Evolutionary conservation across 2,113 vertebrate species (phyloP), one percentile per base, ranked within the genome.

Genomic region (Stigmatopora argus): DNA sequence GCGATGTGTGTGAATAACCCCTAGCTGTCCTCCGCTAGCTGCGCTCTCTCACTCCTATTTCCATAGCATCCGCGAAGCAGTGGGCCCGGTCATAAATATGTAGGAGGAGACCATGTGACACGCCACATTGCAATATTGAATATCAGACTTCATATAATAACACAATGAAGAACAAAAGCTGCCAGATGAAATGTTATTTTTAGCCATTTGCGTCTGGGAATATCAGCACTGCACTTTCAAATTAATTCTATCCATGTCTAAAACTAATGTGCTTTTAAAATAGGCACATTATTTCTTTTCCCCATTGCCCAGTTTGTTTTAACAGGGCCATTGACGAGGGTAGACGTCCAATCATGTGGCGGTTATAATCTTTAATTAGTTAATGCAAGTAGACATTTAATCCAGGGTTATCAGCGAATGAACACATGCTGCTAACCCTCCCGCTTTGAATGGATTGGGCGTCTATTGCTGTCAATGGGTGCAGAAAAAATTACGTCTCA

Each of bases 31-130:
- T 38, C 21, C 69, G 58, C 69, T 23, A 70, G 78, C 71, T n/a
- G 75, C 69, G 17, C 44, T 65, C 58, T 61, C 21, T 59, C 44
- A 84, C 77, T 76, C 70, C 74, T 75, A 80, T 78, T 71, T 64
- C 65, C 64, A 65, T 65, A 70, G 67, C 48, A 58, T 41, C 18
- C 10, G 23, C 71, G 73, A 82, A 69, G 68, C 73, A 75, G 75
- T 63, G 61, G 31, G 3, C 58, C 55, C 11, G 26, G 52, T 79
- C 69, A 67, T 55, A 47, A 65, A 66, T 74, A 67, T 62, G 71
- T 77, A 75, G 48, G 56, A 61, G 75, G 26, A 55, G 21, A 26
- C 19, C 23, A 21, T 5, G 8, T 15, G 45, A 58, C 58, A 46
- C n/a, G 6, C 19, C 7, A 63, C 9, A 12, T 38, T 19, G 19